phyloP scores from a whole-genome alignment of 2,113 vertebrate genomes.

The Onychostoma macrolepis region DNA sequence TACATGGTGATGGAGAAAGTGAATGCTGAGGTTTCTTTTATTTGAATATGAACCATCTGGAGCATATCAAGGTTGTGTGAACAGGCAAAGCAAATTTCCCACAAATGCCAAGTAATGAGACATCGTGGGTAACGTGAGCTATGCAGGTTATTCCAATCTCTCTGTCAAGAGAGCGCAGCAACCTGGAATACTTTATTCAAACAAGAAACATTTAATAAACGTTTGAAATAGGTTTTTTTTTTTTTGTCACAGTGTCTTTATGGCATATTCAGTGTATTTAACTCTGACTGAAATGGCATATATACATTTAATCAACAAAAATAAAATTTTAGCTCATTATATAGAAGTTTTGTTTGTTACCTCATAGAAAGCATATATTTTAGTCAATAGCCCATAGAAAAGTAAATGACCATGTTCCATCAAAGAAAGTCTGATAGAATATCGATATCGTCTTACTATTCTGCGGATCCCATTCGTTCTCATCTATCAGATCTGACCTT shows the following conservation, averaged over 20 bases:
- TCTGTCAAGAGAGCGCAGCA: background rate
- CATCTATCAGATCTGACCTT: slow-evolving; percentile 2
- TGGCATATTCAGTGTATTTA: no score
- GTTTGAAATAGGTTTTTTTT: no score
- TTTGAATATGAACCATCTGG: slow-evolving; percentile 58
- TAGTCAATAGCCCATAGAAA: background rate
- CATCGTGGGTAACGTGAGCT: slow-evolving; percentile 5
- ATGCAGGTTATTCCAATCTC: background rate
- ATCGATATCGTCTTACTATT: slow-evolving; percentile 27
- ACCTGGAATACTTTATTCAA: background rate
- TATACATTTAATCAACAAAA: no score
- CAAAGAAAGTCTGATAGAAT: background rate
- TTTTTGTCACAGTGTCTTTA: no score
- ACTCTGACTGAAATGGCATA: no score
- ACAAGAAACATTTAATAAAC: background rate
- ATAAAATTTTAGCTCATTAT: no score
- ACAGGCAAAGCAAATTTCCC: slow-evolving; percentile 59
- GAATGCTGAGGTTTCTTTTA: slow-evolving; percentile 56
- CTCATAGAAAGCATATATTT: background rate
- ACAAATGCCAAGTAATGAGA: slow-evolving; percentile 46
- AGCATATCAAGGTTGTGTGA: slow-evolving; percentile 50
- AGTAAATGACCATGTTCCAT: background rate
- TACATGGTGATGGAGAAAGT: slow-evolving; percentile 6
- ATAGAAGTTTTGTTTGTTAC: background rate
- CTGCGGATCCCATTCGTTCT: background rate